Percentiles rank a stretch among this genome's conserved stretches.
Conservation (phyloP, 2,888 invertebrate genomes). For the Ophion slaviceki region DNA sequence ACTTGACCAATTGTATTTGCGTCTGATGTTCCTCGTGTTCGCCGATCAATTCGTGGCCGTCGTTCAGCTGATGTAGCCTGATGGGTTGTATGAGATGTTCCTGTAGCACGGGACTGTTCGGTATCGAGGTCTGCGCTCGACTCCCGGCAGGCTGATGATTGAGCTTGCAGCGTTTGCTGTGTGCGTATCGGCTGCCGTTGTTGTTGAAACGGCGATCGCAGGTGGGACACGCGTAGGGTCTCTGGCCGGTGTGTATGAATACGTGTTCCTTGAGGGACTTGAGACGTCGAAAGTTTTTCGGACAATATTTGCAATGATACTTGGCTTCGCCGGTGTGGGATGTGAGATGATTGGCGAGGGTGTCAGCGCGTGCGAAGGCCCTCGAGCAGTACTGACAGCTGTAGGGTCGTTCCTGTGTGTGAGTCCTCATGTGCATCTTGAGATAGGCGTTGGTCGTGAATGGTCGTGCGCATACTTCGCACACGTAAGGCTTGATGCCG, state of each 20-base stretch:
- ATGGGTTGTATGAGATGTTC: slow-evolving; percentile 42
- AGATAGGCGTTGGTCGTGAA: slow-evolving; percentile 82
- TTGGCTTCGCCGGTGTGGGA: slow-evolving; percentile 82
- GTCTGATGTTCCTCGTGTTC: slow-evolving; percentile 64
- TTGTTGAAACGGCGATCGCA: slow-evolving; percentile 82
- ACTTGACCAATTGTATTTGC: slow-evolving; percentile 76
- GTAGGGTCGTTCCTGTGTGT: slow-evolving; percentile 81
- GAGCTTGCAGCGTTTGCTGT: slow-evolving; percentile 82
- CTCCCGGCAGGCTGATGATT: slow-evolving; percentile 74
- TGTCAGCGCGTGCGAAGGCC: slow-evolving; percentile 81
- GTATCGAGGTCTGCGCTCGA: neutral
- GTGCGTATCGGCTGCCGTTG: slow-evolving; percentile 82
- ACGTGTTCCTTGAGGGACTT: slow-evolving; percentile 82
- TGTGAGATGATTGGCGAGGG: slow-evolving; percentile 81
- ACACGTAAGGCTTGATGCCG: slow-evolving; percentile 82
- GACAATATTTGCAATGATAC: slow-evolving; percentile 82
- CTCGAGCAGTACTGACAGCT: slow-evolving; percentile 82
- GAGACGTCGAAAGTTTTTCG: slow-evolving; percentile 80
- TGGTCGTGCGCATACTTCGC: slow-evolving; percentile 81
- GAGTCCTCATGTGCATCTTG: slow-evolving; percentile 83
- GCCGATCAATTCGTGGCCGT: slow-evolving; percentile 40
- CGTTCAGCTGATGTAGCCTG: slow-evolving; percentile 57
- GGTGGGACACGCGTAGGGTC: slow-evolving; percentile 82
- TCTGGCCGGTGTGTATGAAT: slow-evolving; percentile 82
- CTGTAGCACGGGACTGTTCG: neutral